Percentiles rank a stretch among this genome's conserved stretches.
phyloP scores from a whole-genome alignment of 1,140 invertebrate species.

The Caenorhabditis tropicalis region DNA sequence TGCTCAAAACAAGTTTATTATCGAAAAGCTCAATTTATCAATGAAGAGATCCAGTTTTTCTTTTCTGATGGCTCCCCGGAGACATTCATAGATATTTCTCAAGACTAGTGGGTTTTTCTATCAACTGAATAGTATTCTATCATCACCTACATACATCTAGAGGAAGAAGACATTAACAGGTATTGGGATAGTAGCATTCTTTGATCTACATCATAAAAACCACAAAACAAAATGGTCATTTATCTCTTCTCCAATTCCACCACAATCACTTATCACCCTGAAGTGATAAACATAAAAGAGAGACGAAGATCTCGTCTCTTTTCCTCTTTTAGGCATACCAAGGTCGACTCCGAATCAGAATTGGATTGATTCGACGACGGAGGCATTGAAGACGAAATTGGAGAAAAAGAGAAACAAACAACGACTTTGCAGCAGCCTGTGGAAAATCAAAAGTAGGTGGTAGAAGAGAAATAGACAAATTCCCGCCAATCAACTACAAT shows the following conservation, averaged over 20 bases:
- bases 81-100: no score
- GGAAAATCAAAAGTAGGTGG: neutral
- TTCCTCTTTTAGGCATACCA: neutral
- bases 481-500: constrained; percentile 38
- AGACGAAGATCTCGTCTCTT: neutral
- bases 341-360: constrained; percentile 39
- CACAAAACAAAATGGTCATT: constrained; percentile 7
- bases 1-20: no score
- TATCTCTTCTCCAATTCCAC: constrained; percentile 1
- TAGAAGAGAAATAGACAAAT: constrained; percentile 34
- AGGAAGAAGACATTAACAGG: neutral
- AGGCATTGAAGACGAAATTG: neutral
- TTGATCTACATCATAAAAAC: constrained; percentile 22
- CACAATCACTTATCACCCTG: constrained; percentile 36
- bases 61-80: no score
- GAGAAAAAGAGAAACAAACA: constrained; percentile 34
- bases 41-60: no score
- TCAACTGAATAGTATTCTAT: no score
- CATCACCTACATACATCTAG: neutral
- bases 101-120: no score
- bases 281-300: constrained; percentile 18
- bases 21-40: no score
- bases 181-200: neutral
- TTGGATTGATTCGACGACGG: constrained; percentile 11
- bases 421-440: neutral